phyloP scores from a whole-genome alignment of 2,113 vertebrate genomes.

The Oxyura jamaicensis region DNA sequence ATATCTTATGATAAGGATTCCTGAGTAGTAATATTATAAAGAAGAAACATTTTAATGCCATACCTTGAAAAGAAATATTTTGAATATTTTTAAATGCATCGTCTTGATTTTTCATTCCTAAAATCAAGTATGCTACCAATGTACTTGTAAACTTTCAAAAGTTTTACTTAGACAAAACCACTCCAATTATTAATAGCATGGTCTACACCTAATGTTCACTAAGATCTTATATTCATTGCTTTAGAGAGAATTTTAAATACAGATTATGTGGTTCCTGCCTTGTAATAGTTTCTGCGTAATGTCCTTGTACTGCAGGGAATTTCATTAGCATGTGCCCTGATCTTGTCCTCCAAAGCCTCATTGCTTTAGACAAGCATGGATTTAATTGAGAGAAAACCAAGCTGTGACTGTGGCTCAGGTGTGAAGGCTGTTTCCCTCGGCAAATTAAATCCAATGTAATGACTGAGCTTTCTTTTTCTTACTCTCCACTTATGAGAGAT shows the following conservation, averaged over 20 bases:
- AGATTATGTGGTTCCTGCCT: slow-evolving; percentile 44
- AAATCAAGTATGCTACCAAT: background rate
- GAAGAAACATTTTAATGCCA: background rate
- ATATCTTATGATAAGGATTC: background rate
- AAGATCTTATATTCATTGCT: slow-evolving; percentile 18
- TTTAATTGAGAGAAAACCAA: slow-evolving; percentile 79
- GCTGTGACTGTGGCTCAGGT: slow-evolving; percentile 76
- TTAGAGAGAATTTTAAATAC: slow-evolving; percentile 63
- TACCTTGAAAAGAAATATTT: background rate
- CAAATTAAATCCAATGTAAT: slow-evolving; percentile 76
- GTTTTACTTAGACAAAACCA: background rate
- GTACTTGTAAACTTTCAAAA: background rate
- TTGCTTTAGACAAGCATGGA: slow-evolving; percentile 72
- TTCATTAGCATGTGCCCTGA: slow-evolving; percentile 72
- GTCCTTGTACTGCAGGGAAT: slow-evolving; percentile 69
- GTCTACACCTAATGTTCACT: background rate
- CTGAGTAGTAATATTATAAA: background rate
- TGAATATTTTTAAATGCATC: background rate
- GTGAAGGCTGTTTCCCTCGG: slow-evolving; percentile 69
- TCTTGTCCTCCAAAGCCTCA: slow-evolving; percentile 70
- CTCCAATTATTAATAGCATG: background rate
- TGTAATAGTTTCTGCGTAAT: slow-evolving; percentile 39
- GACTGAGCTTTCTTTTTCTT: slow-evolving; percentile 67
- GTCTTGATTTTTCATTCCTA: background rate
- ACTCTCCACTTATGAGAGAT: slow-evolving; percentile 59